Conservation (phyloP, 2,113 vertebrate species). For the Gobio gobio region DNA sequence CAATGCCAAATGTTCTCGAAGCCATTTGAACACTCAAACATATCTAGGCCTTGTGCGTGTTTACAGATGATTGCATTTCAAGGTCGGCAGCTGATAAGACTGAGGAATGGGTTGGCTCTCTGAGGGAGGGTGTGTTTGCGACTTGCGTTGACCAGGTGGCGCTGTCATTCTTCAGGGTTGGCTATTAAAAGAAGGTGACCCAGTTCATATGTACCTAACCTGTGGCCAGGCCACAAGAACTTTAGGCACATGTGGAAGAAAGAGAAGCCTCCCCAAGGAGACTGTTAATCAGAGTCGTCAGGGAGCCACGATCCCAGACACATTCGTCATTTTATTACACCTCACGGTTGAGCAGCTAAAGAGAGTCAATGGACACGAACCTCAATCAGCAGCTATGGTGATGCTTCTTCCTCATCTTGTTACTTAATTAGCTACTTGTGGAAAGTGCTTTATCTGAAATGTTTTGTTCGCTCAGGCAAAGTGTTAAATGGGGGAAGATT, state of each 20-base stretch:
- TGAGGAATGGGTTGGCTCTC: not conserved
- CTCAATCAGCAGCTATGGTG: not conserved
- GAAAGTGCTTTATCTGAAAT: conserved; percentile 30
- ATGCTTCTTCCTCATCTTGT: not conserved
- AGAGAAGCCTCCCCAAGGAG: not conserved
- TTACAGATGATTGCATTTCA: conserved; percentile 14
- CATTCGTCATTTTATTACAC: not conserved
- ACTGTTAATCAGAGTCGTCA: not conserved
- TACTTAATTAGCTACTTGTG: conserved; percentile 20
- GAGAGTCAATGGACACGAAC: not conserved
- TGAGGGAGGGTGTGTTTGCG: not conserved
- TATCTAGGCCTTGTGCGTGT: not conserved
- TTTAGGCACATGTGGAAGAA: not conserved
- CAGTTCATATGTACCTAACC: conserved; percentile 48
- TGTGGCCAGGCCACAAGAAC: conserved; percentile 54
- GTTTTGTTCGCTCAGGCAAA: not conserved
- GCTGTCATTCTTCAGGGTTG: conserved; percentile 45
- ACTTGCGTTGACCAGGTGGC: conserved; percentile 21
- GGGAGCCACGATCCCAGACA: not conserved
- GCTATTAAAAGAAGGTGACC: conserved; percentile 52
- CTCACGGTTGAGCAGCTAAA: not conserved
- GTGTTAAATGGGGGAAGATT: not conserved
- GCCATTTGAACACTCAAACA: not conserved
- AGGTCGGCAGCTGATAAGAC: conserved; percentile 26
- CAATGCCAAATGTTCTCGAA: not conserved